Conservation (phyloP, 2,888 invertebrate genomes). For the Drosophila paramelanica region DNA sequence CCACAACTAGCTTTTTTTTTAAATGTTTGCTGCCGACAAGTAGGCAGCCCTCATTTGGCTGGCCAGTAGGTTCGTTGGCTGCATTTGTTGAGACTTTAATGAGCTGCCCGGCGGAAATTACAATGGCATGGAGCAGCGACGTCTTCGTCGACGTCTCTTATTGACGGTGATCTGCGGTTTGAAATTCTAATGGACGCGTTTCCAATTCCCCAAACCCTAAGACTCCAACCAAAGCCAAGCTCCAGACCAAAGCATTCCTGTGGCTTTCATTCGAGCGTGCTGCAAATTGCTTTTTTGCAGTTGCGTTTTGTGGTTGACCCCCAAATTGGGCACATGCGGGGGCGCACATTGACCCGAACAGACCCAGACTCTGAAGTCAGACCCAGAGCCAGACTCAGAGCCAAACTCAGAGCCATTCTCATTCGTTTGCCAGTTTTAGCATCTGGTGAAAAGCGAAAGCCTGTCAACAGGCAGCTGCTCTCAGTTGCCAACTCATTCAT, state of each 20-base stretch:
- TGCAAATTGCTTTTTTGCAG: constrained; percentile 62
- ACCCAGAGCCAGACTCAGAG: no score
- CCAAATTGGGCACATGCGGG: constrained; percentile 20
- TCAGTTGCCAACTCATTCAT: constrained; percentile 52
- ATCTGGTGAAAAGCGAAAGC: constrained; percentile 52
- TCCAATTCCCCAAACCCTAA: constrained; percentile 41
- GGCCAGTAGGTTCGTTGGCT: constrained; percentile 47
- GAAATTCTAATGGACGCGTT: constrained; percentile 59
- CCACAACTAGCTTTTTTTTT: no score
- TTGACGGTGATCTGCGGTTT: constrained; percentile 69
- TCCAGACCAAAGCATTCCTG: constrained; percentile 54
- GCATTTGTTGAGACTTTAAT: constrained; percentile 64
- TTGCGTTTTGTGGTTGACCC: constrained; percentile 20
- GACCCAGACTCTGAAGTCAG: background rate
- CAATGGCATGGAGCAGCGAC: constrained; percentile 32
- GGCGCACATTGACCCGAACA: constrained; percentile 33
- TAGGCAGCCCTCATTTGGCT: background rate
- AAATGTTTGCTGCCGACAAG: background rate
- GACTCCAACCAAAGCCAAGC: constrained; percentile 1
- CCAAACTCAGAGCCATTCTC: background rate
- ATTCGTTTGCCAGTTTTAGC: no score
- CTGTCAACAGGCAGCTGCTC: background rate
- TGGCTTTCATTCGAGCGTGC: constrained; percentile 61
- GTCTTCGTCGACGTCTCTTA: constrained; percentile 22
- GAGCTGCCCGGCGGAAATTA: constrained; percentile 64